A percentile compares a stretch with the other conserved stretches of the same genome.
These are phyloP conservation scores for Forbesichthys papilliferus DNA, from an alignment of 2,113 vertebrate species.

Conservation along the genomic window DNA sequence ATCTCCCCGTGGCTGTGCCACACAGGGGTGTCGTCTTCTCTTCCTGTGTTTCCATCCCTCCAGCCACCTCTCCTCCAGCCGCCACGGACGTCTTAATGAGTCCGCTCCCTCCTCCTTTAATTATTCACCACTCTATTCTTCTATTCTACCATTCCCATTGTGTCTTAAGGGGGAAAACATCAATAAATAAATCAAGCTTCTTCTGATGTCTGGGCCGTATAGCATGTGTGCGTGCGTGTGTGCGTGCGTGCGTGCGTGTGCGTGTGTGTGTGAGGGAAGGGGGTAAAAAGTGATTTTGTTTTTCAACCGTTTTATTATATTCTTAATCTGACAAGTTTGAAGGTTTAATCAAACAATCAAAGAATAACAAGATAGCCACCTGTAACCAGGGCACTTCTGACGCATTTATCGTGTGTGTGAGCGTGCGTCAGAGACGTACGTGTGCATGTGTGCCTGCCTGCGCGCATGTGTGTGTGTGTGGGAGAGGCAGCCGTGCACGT, in stretches of 20 bases:
- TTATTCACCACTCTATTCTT: slow-evolving; percentile 73
- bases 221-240: slow-evolving; percentile 6
- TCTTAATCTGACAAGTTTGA: slow-evolving; percentile 21
- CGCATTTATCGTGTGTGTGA: background rate
- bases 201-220: slow-evolving; percentile 32
- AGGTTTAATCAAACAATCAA: slow-evolving; percentile 26
- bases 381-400: background rate
- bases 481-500: slow-evolving; percentile 23
- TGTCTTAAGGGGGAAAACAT: slow-evolving; percentile 72
- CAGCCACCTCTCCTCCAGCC: slow-evolving; percentile 31
- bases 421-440: slow-evolving; percentile 5
- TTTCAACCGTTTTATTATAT: background rate
- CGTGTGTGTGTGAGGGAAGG: background rate
- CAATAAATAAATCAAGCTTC: slow-evolving; percentile 76
- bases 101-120: slow-evolving; percentile 65
- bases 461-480: slow-evolving; percentile 7
- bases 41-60: slow-evolving; percentile 33
- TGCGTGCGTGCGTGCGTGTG: background rate
- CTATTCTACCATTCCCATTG: slow-evolving; percentile 63
- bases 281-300: background rate
- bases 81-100: slow-evolving; percentile 68
- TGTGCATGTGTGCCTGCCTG: slow-evolving; percentile 3
- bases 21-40: slow-evolving; percentile 2
- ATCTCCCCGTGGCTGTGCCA: slow-evolving; percentile 47
- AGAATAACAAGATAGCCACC: background rate